These are phyloP conservation scores for Torymus texanus DNA, from an alignment of 2,888 invertebrate species.

Conservation along the genomic window DNA sequence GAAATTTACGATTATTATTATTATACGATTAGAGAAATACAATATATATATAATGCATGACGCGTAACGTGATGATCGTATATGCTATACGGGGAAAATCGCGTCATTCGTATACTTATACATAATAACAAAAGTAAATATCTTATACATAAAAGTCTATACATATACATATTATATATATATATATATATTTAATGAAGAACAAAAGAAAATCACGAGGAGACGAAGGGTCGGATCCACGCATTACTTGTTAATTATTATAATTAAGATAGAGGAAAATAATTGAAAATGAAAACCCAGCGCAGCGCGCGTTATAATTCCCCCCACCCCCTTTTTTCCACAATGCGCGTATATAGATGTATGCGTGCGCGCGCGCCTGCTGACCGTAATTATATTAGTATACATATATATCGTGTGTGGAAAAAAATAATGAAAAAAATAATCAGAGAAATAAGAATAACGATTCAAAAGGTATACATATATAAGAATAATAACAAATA, in stretches of 20 bases:
- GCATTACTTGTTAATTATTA: conserved; percentile 54
- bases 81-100: conserved; percentile 27
- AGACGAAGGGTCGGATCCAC: conserved; percentile 12
- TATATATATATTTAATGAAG: conserved; percentile 18
- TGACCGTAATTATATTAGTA: background rate
- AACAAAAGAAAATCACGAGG: background rate
- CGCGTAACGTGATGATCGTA: too few species aligned
- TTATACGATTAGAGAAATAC: too few species aligned
- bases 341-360: too few species aligned
- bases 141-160: background rate
- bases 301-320: too few species aligned
- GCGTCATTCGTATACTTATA: conserved; percentile 22
- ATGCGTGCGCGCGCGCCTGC: background rate
- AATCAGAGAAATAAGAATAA: background rate
- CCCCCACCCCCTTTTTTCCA: too few species aligned
- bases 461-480: background rate
- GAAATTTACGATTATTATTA: too few species aligned
- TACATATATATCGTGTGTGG: background rate
- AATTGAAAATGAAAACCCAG: too few species aligned
- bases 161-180: conserved; percentile 18
- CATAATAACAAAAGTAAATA: conserved; percentile 11
- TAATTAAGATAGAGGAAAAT: conserved; percentile 40
- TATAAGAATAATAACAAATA: background rate
- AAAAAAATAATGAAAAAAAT: conserved; percentile 3
- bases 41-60: too few species aligned